Conservation (phyloP, 2,113 vertebrate genomes). For the Apodemus speciosus region DNA sequence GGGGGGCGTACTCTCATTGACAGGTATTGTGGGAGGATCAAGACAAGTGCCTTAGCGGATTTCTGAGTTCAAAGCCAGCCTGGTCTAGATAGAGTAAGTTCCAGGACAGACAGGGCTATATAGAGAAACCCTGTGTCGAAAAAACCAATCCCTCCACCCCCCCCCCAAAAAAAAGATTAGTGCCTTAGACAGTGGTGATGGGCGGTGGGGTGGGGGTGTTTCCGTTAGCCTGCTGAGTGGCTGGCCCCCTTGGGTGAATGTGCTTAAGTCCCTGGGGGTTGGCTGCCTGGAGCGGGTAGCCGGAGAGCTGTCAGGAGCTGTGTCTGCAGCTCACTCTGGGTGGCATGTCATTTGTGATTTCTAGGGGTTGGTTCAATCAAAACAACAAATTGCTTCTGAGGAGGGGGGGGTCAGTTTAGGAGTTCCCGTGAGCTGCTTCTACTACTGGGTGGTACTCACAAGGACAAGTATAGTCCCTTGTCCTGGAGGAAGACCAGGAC, state of each 20-base stretch:
- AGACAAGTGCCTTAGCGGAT: neutral
- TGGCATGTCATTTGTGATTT: no score
- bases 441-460: neutral
- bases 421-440: neutral
- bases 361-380: neutral
- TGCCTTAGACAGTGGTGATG: neutral
- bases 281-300: neutral
- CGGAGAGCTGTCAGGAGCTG: neutral
- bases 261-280: neutral
- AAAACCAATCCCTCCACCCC: no score
- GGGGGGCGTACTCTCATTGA: rapidly evolving
- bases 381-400: neutral
- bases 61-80: no score
- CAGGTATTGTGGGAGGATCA: no score
- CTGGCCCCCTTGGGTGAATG: no score
- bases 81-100: no score
- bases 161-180: no score
- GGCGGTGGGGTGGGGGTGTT: no score
- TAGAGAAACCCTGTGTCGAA: no score
- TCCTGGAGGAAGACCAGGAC: neutral
- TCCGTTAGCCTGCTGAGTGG: no score
- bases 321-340: neutral
- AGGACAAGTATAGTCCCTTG: neutral
- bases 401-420: neutral
- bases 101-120: no score